phyloP scores from a whole-genome alignment of 1,140 invertebrate species.

The Vollenhovia emeryi region DNA sequence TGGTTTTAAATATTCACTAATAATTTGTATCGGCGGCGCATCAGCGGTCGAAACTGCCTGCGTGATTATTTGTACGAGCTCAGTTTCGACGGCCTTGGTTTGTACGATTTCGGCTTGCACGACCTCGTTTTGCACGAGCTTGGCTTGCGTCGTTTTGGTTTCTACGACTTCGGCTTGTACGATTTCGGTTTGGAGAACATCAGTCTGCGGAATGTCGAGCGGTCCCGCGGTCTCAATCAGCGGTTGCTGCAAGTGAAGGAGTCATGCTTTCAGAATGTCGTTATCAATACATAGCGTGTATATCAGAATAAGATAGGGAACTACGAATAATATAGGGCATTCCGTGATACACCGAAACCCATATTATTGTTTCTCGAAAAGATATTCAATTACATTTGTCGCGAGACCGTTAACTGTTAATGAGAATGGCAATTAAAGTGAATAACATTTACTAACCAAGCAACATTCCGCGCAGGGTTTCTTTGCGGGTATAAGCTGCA shows the following conservation, averaged over 20 bases:
- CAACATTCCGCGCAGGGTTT: background rate
- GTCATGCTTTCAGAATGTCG: background rate
- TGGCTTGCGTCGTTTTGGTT: background rate
- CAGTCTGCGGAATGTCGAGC: background rate
- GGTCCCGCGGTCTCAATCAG: background rate
- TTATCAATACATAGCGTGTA: background rate
- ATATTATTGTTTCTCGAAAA: background rate
- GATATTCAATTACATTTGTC: background rate
- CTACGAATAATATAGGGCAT: background rate
- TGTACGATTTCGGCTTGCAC: background rate
- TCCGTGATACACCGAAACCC: background rate
- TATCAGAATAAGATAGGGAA: background rate
- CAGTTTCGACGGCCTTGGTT: background rate
- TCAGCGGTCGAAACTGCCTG: slow-evolving; percentile 1
- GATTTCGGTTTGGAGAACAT: background rate
- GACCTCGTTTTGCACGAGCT: background rate
- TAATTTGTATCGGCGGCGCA: background rate
- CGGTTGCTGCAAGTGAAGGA: slow-evolving; percentile 2
- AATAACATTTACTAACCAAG: slow-evolving; percentile 24
- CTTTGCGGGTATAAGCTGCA: background rate
- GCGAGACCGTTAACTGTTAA: background rate
- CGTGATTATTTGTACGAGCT: slow-evolving; percentile 30
- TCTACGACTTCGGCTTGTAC: background rate
- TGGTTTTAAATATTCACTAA: background rate
- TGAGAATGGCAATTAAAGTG: background rate